A percentile compares a stretch with the other conserved stretches of the same genome.
These are phyloP conservation scores for Esox niger DNA, from an alignment of 2,113 vertebrate species.

Conservation along the genomic window DNA sequence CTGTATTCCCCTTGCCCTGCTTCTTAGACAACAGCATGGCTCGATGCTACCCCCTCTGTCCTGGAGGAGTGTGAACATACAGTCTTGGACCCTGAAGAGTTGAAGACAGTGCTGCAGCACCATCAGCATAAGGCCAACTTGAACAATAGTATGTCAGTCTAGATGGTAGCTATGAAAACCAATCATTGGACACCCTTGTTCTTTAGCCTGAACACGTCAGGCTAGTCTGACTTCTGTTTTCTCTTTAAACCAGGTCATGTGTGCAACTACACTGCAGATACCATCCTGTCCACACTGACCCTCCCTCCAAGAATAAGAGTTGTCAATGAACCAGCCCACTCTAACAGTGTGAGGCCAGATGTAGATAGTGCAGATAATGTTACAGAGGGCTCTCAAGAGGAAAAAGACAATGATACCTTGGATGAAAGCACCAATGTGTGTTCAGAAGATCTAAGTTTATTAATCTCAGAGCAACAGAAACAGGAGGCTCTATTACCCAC, in stretches of 20 bases:
- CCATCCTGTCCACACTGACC: neutral
- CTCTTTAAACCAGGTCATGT: neutral
- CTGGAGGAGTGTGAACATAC: neutral
- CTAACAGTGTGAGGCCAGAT: neutral
- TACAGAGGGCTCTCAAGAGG: neutral
- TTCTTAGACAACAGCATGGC: neutral
- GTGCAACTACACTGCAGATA: neutral
- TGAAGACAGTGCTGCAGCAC: constrained; percentile 4
- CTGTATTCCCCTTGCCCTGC: no score
- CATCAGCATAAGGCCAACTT: neutral
- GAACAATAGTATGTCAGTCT: neutral
- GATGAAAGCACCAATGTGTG: neutral
- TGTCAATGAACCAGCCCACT: neutral
- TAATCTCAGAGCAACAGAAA: neutral
- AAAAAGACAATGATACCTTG: neutral
- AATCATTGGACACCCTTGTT: neutral
- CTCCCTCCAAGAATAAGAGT: neutral
- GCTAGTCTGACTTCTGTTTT: neutral
- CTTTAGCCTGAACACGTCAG: neutral
- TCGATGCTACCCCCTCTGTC: neutral
- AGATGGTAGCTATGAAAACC: neutral
- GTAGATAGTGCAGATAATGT: neutral
- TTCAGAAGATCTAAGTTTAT: neutral
- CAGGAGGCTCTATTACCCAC: no score
- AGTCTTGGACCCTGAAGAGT: neutral